phyloP scores from a whole-genome alignment of 1,140 invertebrate genomes.

The Drosophila rufa region DNA sequence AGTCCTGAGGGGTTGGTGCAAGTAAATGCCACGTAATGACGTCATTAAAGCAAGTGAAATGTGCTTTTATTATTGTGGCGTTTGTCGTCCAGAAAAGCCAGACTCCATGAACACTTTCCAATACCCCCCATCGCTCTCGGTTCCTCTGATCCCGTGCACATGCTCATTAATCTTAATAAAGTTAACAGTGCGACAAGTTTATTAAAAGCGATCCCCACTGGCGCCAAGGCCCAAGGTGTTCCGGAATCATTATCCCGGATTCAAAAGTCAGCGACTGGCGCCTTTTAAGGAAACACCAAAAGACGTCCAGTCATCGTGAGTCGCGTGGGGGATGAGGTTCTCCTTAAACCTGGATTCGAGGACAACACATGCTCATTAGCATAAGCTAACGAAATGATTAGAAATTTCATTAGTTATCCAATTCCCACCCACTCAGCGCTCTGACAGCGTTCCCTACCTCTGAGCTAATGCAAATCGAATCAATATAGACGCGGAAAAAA shows the following conservation, averaged over 20 bases:
- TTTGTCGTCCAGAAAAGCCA: constrained; percentile 29
- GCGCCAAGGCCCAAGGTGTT: constrained; percentile 71
- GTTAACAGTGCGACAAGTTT: constrained; percentile 81
- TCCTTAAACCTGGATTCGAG: constrained; percentile 8
- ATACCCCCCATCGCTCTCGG: constrained; percentile 47
- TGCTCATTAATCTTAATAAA: constrained; percentile 81
- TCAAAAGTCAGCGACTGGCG: constrained; percentile 42
- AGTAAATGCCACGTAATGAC: constrained; percentile 81
- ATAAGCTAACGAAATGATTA: constrained; percentile 57
- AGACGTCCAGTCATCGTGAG: constrained; percentile 49
- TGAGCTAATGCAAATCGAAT: constrained; percentile 30
- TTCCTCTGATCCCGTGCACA: constrained; percentile 56
- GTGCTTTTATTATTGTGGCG: constrained; percentile 79
- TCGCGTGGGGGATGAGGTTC: not conserved
- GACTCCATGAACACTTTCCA: constrained; percentile 61
- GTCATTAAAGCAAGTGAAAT: constrained; percentile 83
- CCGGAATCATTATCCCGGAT: constrained; percentile 14
- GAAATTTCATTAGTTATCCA: constrained; percentile 44
- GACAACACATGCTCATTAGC: constrained; percentile 66
- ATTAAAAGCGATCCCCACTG: constrained; percentile 70
- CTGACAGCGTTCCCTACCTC: constrained; percentile 10
- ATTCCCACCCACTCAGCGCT: constrained; percentile 12
- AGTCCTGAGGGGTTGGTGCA: constrained; percentile 35
- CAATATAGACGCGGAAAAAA: constrained; percentile 20
- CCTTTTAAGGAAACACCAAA: constrained; percentile 2